Evolutionary conservation across 37 sponge, comb jelly and placozoan species (phyloP), one percentile per base, ranked within the genome.

Genomic region (Cliona cf. orientalis): DNA sequence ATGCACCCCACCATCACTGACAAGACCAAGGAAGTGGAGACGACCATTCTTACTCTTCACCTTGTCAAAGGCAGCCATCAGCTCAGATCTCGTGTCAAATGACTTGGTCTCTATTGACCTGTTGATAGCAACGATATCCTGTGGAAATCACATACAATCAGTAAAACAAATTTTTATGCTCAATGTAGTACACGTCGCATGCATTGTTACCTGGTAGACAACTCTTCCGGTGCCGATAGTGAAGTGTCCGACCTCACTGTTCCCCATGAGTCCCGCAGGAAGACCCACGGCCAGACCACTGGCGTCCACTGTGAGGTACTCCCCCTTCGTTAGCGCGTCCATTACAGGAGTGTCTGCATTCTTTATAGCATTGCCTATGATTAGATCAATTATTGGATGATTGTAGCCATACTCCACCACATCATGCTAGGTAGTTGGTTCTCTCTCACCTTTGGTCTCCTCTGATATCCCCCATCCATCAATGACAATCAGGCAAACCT

Each of bases 1-100:
- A 79, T 97, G 98, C 3, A 97, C 98, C 3, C 98, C 98, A 33
- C 98, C 98, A 83, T 97, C 96, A 69, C 96, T 95, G 29, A 96
- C 96, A 72, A 96, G 76, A 0, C 96, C 96, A 29, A 96, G 66
- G 78, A 90, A 80, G 69, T 96, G 96, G 21, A 96, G 49, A 19
- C 96, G 86, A 7, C 96, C 96, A 72, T 66, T 83, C 28, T 84
- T 84, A 5, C 64, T 73, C 86, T 92, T 96, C 1, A 82, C 91
- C 5, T 25, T 58, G 17, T 79, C 67, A 49, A 96, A 87, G 0
- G 96, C 94, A 37, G 82, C 71, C 59, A 93, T 65, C 23, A 97
- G 80, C 23, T 45, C 55, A 26, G 87, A 84, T 40, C 82, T 82
- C 5, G 67, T 72, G 56, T 67, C 31, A 25, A 97, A 60, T 1